Evolutionary conservation across 1,140 invertebrate genomes (phyloP).

Genomic region (Penaeus indicus): DNA sequence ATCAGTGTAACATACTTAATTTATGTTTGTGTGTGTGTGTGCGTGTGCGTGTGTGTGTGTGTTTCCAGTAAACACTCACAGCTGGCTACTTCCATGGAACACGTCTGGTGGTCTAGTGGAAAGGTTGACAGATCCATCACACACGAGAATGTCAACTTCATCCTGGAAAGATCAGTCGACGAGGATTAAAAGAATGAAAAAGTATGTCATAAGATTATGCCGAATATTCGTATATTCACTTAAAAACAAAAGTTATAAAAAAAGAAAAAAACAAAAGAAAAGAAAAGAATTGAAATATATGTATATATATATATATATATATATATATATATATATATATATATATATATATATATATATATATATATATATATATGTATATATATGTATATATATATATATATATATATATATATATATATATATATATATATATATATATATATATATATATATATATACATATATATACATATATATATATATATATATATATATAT

Average conservation of each 20-base stretch:
- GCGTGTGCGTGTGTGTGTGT: too few relatives aligned
- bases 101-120: slow-evolving; percentile 75
- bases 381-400: too few relatives aligned
- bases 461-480: too few relatives aligned
- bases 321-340: slow-evolving; percentile 1
- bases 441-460: too few relatives aligned
- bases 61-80: slow-evolving; percentile 69
- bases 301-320: slow-evolving; percentile 1
- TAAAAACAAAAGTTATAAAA: neutral
- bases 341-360: slow-evolving; percentile 8
- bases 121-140: slow-evolving; percentile 77
- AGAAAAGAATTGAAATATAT: neutral
- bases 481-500: too few relatives aligned
- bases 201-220: too few relatives aligned
- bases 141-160: slow-evolving; percentile 76
- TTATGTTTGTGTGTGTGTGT: too few relatives aligned
- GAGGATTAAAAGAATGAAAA: too few relatives aligned
- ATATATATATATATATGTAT: neutral
- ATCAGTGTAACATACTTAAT: too few relatives aligned
- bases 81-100: slow-evolving; percentile 75
- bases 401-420: too few relatives aligned
- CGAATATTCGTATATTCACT: too few relatives aligned
- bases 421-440: too few relatives aligned
- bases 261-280: neutral
- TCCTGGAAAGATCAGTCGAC: slow-evolving; percentile 68